Percentiles rank a stretch among this genome's conserved stretches.
Conservation (phyloP, 2,797 vertebrate genomes). For the Melanogrammus aeglefinus region DNA sequence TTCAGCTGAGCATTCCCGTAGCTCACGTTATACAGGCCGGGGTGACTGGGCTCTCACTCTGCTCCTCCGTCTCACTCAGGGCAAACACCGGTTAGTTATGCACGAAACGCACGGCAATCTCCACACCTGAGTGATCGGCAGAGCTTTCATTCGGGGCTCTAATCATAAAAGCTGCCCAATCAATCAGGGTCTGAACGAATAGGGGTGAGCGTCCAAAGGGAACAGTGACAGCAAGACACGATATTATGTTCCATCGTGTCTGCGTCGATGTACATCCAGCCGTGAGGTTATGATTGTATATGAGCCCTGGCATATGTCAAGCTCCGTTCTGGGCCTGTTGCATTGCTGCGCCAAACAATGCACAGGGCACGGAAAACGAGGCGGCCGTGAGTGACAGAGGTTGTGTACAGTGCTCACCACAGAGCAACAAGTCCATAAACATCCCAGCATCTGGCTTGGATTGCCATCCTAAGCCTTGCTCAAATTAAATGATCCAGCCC, state of each 20-base stretch:
- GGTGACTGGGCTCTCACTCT: neutral
- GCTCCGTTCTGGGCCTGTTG: neutral
- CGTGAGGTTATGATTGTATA: constrained; percentile 26
- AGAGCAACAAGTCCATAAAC: constrained; percentile 67
- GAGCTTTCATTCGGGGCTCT: neutral
- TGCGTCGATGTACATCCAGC: constrained; percentile 19
- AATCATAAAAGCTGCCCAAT: neutral
- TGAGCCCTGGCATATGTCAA: constrained; percentile 24
- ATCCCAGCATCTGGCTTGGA: constrained; percentile 69
- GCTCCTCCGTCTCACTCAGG: neutral
- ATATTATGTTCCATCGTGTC: neutral
- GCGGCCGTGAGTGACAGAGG: constrained; percentile 42
- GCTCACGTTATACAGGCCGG: constrained; percentile 5
- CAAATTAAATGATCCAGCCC: constrained; percentile 61
- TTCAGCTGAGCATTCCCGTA: neutral
- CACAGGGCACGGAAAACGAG: constrained; percentile 55
- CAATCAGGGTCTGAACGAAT: neutral
- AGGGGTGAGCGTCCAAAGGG: neutral
- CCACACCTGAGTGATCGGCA: neutral
- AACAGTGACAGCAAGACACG: constrained; percentile 4
- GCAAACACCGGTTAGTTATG: neutral
- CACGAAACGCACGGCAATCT: neutral
- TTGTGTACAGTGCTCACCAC: constrained; percentile 64
- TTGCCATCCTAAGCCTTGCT: constrained; percentile 60
- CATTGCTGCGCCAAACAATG: constrained; percentile 25